These are phyloP conservation scores for Heliocidaris tuberculata DNA, from an alignment of 35 echinoderm and acorn worm genomes.

Conservation along the genomic window DNA sequence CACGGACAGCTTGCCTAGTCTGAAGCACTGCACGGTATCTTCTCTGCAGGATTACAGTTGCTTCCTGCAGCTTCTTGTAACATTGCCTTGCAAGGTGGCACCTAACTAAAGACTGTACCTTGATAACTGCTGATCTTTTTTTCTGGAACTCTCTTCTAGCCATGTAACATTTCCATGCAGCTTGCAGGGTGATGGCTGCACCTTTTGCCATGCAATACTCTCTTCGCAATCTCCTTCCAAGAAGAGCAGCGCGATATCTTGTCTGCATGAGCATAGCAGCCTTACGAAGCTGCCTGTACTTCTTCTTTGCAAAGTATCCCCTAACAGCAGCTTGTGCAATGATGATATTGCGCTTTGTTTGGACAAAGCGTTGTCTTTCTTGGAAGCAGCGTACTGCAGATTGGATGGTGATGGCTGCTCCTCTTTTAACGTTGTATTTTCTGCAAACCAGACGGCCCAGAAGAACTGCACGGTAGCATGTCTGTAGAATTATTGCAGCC, in stretches of 20 bases:
- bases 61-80: slow-evolving; percentile 52
- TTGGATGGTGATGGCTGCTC: slow-evolving; percentile 75
- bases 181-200: slow-evolving; percentile 74
- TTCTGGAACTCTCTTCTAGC: slow-evolving; percentile 40
- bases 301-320: slow-evolving; percentile 45
- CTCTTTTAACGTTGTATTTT: slow-evolving; percentile 63
- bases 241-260: slow-evolving; percentile 40
- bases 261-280: slow-evolving; percentile 51
- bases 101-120: slow-evolving; percentile 58
- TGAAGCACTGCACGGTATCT: slow-evolving; percentile 42
- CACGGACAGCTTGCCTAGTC: not conserved
- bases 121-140: slow-evolving; percentile 52
- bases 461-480: slow-evolving; percentile 52
- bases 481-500: slow-evolving; percentile 60
- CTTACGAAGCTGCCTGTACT: slow-evolving; percentile 30
- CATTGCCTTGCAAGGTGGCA: not conserved
- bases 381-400: slow-evolving; percentile 37
- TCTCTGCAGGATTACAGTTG: slow-evolving; percentile 56
- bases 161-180: slow-evolving; percentile 47
- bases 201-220: slow-evolving; percentile 47
- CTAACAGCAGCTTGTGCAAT: slow-evolving; percentile 62
- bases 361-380: not conserved
- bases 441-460: slow-evolving; percentile 35
- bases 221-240: not conserved
- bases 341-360: slow-evolving; percentile 43